A percentile compares a stretch with the other conserved stretches of the same genome.
These are phyloP conservation scores for Chironomus tentans DNA, from an alignment of 2,888 invertebrate genomes.

Conservation along the genomic window DNA sequence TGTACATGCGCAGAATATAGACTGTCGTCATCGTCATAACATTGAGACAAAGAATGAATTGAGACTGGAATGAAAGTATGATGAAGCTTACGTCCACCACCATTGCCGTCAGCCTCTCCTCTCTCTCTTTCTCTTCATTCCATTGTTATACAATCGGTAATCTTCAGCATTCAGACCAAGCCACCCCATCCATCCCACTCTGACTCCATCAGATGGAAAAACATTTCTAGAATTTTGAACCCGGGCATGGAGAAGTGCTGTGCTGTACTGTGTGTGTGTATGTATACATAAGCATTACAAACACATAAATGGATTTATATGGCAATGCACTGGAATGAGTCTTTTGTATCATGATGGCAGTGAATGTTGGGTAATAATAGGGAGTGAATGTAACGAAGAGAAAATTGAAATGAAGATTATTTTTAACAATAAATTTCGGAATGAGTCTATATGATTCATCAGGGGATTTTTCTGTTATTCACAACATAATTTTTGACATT, in stretches of 20 bases:
- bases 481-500: background rate
- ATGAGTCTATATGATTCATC: background rate
- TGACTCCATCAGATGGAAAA: background rate
- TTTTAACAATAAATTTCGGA: background rate
- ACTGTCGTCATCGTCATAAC: background rate
- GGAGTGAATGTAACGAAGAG: background rate
- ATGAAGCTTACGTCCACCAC: background rate
- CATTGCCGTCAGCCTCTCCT: background rate
- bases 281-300: background rate
- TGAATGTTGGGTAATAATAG: background rate
- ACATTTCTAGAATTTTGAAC: slow-evolving; percentile 27
- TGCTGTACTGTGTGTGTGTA: too few species aligned
- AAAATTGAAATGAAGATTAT: background rate
- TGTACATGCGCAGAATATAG: background rate
- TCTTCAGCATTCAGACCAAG: background rate
- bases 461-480: background rate
- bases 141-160: background rate
- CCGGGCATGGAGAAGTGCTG: slow-evolving; percentile 16
- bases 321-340: slow-evolving; percentile 19
- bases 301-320: background rate
- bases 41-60: background rate
- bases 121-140: background rate
- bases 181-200: background rate
- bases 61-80: background rate
- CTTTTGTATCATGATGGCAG: background rate